These are phyloP conservation scores for Petromus typicus DNA, from an alignment of 2,113 vertebrate genomes.

Conservation along the genomic window DNA sequence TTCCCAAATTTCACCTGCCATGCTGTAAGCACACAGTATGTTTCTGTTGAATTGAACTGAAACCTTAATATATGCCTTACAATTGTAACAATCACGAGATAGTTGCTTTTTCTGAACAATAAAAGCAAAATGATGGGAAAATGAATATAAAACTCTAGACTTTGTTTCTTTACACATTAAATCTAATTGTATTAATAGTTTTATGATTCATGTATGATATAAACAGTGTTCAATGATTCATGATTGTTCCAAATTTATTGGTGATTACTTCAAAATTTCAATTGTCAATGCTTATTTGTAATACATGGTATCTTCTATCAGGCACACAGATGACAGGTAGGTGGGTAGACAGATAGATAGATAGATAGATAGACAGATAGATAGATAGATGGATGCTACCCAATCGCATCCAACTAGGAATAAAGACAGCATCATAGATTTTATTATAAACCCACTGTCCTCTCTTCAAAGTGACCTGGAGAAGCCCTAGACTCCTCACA, in stretches of 20 bases:
- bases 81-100: slow-evolving; percentile 27
- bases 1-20: background rate
- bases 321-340: background rate
- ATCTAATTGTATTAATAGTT: background rate
- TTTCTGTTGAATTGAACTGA: background rate
- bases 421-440: background rate
- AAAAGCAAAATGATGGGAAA: slow-evolving; percentile 3
- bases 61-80: background rate
- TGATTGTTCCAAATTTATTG: no score
- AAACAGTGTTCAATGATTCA: background rate
- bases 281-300: background rate
- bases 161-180: background rate
- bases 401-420: background rate
- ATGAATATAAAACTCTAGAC: background rate
- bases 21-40: background rate
- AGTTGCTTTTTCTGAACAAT: background rate
- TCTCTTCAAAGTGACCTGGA: background rate
- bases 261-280: background rate
- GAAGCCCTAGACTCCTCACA: background rate
- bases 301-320: background rate
- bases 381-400: background rate
- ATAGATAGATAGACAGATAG: background rate
- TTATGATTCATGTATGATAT: background rate
- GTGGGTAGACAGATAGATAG: no score
- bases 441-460: background rate